phyloP scores from a whole-genome alignment of 2,113 vertebrate species.

The Platycercus adscitus region DNA sequence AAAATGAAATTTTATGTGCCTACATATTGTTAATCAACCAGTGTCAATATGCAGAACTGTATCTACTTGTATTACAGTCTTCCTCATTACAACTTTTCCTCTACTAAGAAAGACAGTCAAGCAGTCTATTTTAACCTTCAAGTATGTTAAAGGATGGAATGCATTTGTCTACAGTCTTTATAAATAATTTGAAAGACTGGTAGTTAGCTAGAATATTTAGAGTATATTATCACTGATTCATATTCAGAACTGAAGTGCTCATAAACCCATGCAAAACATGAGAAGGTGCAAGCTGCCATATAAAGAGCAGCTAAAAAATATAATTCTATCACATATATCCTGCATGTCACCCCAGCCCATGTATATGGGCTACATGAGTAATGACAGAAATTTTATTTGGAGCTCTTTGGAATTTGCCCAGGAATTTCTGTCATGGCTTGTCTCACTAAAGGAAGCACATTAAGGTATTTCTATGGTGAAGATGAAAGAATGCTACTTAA shows the following conservation, averaged over 20 bases:
- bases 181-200: neutral
- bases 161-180: neutral
- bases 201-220: neutral
- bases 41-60: neutral
- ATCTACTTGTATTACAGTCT: neutral
- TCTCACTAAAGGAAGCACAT: constrained; percentile 8
- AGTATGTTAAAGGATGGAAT: neutral
- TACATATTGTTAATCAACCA: neutral
- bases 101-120: neutral
- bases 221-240: neutral
- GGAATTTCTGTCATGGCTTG: constrained; percentile 6
- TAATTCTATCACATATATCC: neutral
- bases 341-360: constrained; percentile 13
- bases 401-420: neutral
- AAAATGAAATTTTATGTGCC: neutral
- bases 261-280: neutral
- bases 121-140: neutral
- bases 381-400: neutral
- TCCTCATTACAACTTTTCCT: neutral
- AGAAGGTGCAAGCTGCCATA: neutral
- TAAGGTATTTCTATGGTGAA: neutral
- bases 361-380: neutral
- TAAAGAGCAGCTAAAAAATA: neutral
- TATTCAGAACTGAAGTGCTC: neutral
- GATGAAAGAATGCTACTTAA: neutral